Evolutionary conservation across 2,113 vertebrate genomes (phyloP).

Genomic region (Pollachius pollachius): DNA sequence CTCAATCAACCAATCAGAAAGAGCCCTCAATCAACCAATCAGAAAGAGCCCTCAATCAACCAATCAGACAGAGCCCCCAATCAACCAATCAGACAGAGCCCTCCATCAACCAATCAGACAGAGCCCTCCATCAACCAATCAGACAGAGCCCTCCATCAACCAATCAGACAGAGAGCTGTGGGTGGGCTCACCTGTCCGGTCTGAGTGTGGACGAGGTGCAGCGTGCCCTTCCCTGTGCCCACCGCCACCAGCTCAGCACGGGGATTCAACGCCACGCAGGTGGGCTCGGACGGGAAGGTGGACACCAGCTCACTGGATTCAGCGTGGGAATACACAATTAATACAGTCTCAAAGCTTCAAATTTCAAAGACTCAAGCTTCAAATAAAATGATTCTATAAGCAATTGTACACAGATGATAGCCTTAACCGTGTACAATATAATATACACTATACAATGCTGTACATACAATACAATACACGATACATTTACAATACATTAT

Average conservation of each 20-base stretch:
- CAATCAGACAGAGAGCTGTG: neutral
- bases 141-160: too few relatives aligned
- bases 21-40: neutral
- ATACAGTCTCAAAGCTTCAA: too few relatives aligned
- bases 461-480: too few relatives aligned
- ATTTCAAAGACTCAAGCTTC: too few relatives aligned
- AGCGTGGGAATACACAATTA: too few relatives aligned
- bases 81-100: too few relatives aligned
- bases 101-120: neutral
- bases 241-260: slow-evolving; percentile 69
- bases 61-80: neutral
- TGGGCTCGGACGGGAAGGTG: slow-evolving; percentile 66
- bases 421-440: too few relatives aligned
- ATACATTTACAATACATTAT: too few relatives aligned
- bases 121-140: neutral
- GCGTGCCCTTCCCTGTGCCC: slow-evolving; percentile 73
- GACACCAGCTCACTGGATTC: slow-evolving; percentile 62
- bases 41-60: too few relatives aligned
- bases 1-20: neutral
- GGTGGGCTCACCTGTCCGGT: slow-evolving; percentile 77
- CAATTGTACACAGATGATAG: too few relatives aligned
- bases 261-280: slow-evolving; percentile 71
- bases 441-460: too few relatives aligned
- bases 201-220: slow-evolving; percentile 75
- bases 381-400: too few relatives aligned